These are phyloP conservation scores for Diarsia brunnea DNA, from an alignment of 2,888 invertebrate species.

Conservation along the genomic window DNA sequence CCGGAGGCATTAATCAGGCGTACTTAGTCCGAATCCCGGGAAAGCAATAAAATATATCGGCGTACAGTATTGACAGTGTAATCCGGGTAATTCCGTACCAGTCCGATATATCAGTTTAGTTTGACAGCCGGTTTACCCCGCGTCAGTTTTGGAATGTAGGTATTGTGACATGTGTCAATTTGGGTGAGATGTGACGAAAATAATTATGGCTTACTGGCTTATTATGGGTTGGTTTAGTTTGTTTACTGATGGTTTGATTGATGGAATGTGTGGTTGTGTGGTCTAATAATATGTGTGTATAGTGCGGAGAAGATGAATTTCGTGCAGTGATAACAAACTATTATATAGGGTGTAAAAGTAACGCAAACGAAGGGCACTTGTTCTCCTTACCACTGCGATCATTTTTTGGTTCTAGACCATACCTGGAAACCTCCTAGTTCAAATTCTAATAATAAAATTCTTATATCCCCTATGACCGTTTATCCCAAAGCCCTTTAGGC, in stretches of 20 bases:
- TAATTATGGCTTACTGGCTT: conserved; percentile 13
- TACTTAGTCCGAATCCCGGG: conserved; percentile 60
- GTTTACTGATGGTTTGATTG: too few relatives aligned
- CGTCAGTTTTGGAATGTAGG: conserved; percentile 34
- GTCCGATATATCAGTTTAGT: conserved; percentile 67
- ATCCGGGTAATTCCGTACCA: conserved; percentile 58
- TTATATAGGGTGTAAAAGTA: too few relatives aligned
- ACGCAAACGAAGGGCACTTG: too few relatives aligned
- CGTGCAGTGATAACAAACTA: too few relatives aligned
- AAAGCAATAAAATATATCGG: conserved; percentile 66
- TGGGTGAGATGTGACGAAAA: conserved; percentile 11
- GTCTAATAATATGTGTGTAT: too few relatives aligned
- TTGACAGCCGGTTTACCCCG: conserved; percentile 60
- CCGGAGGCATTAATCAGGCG: conserved; percentile 60
- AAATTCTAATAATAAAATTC: too few relatives aligned
- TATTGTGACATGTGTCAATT: conserved; percentile 37
- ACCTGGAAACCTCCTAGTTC: too few relatives aligned
- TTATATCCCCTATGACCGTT: not conserved
- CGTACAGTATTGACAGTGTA: conserved; percentile 64
- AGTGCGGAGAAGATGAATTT: too few relatives aligned
- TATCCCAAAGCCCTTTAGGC: not conserved
- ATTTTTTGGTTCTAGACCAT: too few relatives aligned
- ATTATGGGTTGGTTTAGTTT: not conserved
- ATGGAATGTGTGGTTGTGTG: too few relatives aligned
- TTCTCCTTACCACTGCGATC: too few relatives aligned